Evolutionary conservation across 53 echinoderm and acorn worm genomes (phyloP), one percentile per base, ranked within the genome.

Genomic region (Echinarachnius parma): DNA sequence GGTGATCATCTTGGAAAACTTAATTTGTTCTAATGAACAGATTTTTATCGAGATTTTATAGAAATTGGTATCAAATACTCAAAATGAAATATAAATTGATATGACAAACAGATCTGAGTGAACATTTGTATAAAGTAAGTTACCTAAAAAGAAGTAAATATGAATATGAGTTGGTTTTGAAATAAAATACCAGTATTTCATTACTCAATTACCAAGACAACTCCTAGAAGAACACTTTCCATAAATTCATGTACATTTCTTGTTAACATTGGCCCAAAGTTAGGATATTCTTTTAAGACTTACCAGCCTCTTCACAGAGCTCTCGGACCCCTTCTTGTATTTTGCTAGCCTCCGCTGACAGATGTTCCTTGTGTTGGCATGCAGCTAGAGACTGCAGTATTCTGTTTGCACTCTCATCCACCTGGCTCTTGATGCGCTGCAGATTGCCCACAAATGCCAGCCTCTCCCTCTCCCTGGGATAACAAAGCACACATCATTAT

Each of bases 331-430:
- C 50, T 46, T 34, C 30, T 16, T 63, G 55, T 30, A 91, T 76
- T 10, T 71, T 52, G 21, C 48, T 60, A 36, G 83, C 78, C 31
- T 59, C 77, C 20, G 61, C 30, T 18, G 83, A 79, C 34, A 91
- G 82, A 61, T 83, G 83, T 20, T 86, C 80, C 58, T 86, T 86
- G 56, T 83, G 80, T 36, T 64, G 76, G 65, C 80, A 83, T n/a
- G 54, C 47, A 9, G 62, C 80, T 27, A 91, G 44, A 27, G 61
- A 53, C 31, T 54, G 56, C 50, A 80, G 53, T 10, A 91, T 76
- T 36, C 78, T 77, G 44, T 46, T 77, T 11, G 91, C 69, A 32
- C 76, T 59, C 32, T 86, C 91, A 21, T 80, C 76, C 22, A 86
- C 83, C 37, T 86, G 90, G 54, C 75, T 76, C 48, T 86, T 79